These are phyloP conservation scores for Agriopis aurantiaria DNA, from an alignment of 2,888 invertebrate species.

Conservation along the genomic window DNA sequence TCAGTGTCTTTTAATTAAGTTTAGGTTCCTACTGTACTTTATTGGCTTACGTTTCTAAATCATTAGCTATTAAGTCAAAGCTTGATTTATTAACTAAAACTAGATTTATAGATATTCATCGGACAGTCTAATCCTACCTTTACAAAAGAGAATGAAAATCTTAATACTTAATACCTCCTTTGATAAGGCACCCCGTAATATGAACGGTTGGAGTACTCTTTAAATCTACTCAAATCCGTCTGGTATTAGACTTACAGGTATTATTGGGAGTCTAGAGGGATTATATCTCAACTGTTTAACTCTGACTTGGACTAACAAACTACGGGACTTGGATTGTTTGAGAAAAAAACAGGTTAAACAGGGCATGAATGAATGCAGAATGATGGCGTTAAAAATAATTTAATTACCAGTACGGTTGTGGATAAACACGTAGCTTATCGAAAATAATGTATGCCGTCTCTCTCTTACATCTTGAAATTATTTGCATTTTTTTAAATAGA, in stretches of 20 bases:
- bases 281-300: conserved; percentile 7
- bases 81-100: conserved; percentile 1
- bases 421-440: no score
- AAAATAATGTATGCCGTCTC: no score
- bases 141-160: conserved; percentile 1
- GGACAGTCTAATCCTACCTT: conserved; percentile 1
- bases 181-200: conserved; percentile 6
- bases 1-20: no score
- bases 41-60: background rate
- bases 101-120: background rate
- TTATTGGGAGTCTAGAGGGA: conserved; percentile 27
- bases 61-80: conserved; percentile 4
- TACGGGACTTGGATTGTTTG: background rate
- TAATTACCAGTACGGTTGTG: no score
- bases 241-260: conserved; percentile 17
- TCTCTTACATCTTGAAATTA: no score
- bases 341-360: no score
- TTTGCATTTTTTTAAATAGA: no score
- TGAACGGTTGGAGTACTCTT: background rate
- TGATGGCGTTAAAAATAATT: background rate
- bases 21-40: background rate
- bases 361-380: no score
- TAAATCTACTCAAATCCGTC: conserved; percentile 3
- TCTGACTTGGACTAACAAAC: background rate
- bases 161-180: conserved; percentile 3